Base-by-base conservation (phyloP, 2,797 vertebrate species). In the Labroides dimidiatus region DNA sequence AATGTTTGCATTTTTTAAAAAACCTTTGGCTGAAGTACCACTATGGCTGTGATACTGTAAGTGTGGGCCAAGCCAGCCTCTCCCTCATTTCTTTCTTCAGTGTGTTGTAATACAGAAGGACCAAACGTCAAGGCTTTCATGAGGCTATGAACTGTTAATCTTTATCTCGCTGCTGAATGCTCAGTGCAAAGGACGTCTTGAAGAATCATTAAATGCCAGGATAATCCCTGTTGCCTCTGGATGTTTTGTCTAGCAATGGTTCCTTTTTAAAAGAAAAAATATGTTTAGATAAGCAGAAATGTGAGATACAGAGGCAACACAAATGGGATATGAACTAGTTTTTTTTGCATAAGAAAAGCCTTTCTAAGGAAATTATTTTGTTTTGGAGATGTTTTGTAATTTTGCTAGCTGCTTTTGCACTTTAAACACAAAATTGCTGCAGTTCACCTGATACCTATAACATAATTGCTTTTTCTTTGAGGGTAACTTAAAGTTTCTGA, bases 21-120 rank as follows among this genome's bases (percentile, higher is more conserved):
- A 42, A 23, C 57, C 47, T 73, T 4, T 78, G 51, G 65, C 49
- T 36, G 45, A 48, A 64, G 79, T 70, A 50, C 67, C 15, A 54
- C 60, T 58, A 19, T 70, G 50, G 82, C 68, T 85, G 69, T 81
- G 30, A 75, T 60, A 77, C 85, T 85, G 80, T 80, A 81, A 84
- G 72, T 36, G 66, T 45, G 27, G 65, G 77, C 58, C 1, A n/a
- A 79, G 60, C 48, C 24, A 23, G 55, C 63, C 77, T 56, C 53
- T 23, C 64, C 68, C 71, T 63, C 67, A 66, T 42, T n/a, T n/a
- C n/a, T n/a, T n/a, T n/a, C n/a, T n/a, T n/a, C 57, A 75, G 59
- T 52, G 6, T 74, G 58, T 55, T 57, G 51, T 67, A 53, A 52
- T 53, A 53, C 30, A 30, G 41, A 45, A 16, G 70, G 59, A 75